phyloP scores from a whole-genome alignment of 2,113 vertebrate genomes.

The Oxyruncus cristatus region DNA sequence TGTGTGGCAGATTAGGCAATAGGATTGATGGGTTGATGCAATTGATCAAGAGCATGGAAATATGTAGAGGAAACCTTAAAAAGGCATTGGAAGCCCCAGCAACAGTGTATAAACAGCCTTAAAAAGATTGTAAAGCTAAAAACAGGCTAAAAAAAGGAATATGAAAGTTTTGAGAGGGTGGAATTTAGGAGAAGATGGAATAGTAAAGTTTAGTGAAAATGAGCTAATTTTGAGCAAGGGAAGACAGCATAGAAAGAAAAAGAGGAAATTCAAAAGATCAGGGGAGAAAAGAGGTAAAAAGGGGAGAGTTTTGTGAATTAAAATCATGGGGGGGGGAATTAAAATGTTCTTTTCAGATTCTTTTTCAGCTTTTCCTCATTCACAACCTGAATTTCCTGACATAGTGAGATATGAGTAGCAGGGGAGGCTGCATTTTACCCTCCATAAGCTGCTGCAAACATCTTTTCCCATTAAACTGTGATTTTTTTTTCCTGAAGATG shows the following conservation, averaged over 20 bases:
- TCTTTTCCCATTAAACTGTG: neutral
- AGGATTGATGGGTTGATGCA: neutral
- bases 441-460: neutral
- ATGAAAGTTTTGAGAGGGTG: neutral
- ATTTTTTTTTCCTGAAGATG: neutral
- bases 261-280: neutral
- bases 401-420: accelerated
- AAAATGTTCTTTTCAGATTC: neutral
- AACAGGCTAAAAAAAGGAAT: neutral
- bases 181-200: neutral
- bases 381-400: neutral
- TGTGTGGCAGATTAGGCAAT: neutral
- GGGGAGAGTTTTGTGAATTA: neutral
- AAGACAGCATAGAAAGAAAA: neutral
- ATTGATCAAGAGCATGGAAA: neutral
- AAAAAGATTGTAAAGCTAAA: neutral
- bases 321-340: accelerated
- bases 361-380: neutral
- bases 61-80: neutral
- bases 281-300: neutral
- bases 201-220: neutral
- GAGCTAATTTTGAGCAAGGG: neutral
- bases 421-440: neutral
- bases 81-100: neutral
- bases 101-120: neutral